Conservation (phyloP, 1,140 invertebrate genomes). For the Drepana arcuata region DNA sequence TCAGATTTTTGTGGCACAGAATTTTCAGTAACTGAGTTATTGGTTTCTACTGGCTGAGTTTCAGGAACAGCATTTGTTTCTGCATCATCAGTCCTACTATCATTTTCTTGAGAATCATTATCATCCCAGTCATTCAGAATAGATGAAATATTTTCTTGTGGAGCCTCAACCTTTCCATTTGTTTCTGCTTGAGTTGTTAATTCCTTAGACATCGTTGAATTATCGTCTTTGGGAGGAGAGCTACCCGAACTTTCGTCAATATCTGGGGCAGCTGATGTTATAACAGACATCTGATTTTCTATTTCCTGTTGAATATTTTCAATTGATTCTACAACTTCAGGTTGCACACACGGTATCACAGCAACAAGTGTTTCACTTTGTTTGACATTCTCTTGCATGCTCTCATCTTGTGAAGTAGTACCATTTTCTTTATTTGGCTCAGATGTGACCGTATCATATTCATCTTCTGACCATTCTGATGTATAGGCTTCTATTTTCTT, state of each 20-base stretch:
- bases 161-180: neutral
- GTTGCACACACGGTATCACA: neutral
- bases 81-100: conserved; percentile 1
- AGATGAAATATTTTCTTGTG: conserved; percentile 54
- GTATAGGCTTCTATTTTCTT: conserved; percentile 43
- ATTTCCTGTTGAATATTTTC: conserved; percentile 66
- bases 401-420: conserved; percentile 7
- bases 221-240: too few relatives aligned
- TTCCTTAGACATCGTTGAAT: neutral
- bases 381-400: neutral
- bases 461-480: conserved; percentile 66
- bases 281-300: conserved; percentile 30
- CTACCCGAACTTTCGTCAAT: conserved; percentile 4
- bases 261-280: conserved; percentile 5
- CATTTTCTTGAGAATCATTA: conserved; percentile 59
- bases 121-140: conserved; percentile 69
- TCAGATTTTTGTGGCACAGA: too few relatives aligned
- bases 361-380: neutral
- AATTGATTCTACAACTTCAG: conserved; percentile 57
- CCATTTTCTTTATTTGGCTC: conserved; percentile 5
- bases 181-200: neutral
- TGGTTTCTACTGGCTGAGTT: conserved; percentile 8
- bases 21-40: too few relatives aligned
- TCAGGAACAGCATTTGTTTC: conserved; percentile 5
- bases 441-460: conserved; percentile 23